Evolutionary conservation across 2,797 vertebrate species (phyloP).

Genomic region (Artibeus jamaicensis): DNA sequence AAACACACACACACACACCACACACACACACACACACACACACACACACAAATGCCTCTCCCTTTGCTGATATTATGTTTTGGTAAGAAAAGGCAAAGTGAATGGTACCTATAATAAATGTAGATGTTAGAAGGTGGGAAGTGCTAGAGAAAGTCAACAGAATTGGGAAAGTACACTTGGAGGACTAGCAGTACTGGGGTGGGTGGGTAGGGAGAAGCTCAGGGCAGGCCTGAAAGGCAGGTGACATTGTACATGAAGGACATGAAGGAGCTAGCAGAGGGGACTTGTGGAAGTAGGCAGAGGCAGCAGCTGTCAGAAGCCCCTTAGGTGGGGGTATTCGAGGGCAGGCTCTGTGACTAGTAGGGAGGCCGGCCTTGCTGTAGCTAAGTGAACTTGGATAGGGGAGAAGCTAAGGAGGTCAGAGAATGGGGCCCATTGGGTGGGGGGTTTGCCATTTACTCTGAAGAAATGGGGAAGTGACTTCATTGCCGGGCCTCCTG

Average conservation of each 20-base stretch:
- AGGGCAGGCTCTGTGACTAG: no score
- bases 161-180: neutral
- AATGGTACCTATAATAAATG: neutral
- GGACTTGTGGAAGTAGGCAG: no score
- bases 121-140: neutral
- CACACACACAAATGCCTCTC: neutral
- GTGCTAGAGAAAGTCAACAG: neutral
- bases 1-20: neutral
- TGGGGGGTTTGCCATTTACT: neutral
- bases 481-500: neutral
- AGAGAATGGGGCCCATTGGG: accelerated
- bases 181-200: neutral
- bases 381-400: neutral
- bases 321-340: accelerated
- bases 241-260: neutral
- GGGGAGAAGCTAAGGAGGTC: neutral
- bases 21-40: neutral
- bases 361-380: neutral
- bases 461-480: neutral
- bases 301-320: neutral
- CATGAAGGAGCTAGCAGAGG: neutral
- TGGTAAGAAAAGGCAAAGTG: neutral
- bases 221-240: neutral
- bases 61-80: neutral
- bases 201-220: neutral